A percentile compares a stretch with the other conserved stretches of the same genome.
Conservation (phyloP, 92 coral and sea anemone species). For the Desmophyllum pertusum region DNA sequence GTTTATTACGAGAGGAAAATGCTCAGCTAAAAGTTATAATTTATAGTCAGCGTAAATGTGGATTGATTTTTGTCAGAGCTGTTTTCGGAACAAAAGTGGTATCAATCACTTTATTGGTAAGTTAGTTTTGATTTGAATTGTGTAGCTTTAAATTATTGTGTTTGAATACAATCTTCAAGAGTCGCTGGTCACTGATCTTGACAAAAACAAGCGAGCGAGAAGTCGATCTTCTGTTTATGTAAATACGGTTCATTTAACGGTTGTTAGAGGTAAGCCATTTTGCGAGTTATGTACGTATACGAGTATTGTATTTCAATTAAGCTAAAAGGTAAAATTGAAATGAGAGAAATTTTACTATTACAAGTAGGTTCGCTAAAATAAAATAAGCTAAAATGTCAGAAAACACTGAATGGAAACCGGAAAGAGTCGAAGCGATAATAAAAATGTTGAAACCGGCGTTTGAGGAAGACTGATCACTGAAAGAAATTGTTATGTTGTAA, state of each 20-base stretch:
- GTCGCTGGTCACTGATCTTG: background rate
- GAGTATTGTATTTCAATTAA: no score
- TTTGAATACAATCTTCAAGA: background rate
- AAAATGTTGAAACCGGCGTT: no score
- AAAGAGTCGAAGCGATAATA: no score
- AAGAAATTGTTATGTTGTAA: background rate
- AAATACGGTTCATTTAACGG: background rate
- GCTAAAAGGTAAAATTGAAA: no score
- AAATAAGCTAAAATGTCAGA: no score
- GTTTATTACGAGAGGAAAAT: background rate
- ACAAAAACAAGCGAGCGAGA: background rate
- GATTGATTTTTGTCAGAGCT: background rate
- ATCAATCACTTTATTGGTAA: constrained; percentile 3
- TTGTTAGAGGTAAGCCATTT: background rate
- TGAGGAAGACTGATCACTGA: no score
- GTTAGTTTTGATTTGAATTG: background rate
- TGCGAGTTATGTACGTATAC: no score
- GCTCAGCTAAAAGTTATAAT: background rate
- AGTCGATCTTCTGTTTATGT: background rate
- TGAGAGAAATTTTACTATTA: no score
- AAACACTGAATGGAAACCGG: no score
- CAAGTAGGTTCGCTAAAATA: background rate
- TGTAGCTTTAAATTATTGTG: background rate
- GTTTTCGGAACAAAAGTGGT: background rate
- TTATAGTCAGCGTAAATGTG: background rate